These are phyloP conservation scores for Coregonus ussuriensis DNA, from an alignment of 2,797 vertebrate genomes.

Conservation along the genomic window DNA sequence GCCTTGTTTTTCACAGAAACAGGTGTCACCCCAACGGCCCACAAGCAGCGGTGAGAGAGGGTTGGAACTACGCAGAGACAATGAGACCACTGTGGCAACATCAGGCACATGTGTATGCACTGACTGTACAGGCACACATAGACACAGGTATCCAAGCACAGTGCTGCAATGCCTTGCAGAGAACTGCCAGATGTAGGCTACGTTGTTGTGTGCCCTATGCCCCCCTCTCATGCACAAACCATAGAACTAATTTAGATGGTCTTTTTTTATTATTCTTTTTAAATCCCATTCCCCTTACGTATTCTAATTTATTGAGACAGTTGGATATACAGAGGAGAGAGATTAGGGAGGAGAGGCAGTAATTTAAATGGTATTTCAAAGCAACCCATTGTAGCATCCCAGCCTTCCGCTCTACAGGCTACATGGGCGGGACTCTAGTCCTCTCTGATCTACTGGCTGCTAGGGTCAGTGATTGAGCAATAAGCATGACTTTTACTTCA, in stretches of 20 bases:
- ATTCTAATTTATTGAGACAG: not conserved
- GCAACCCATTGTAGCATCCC: not conserved
- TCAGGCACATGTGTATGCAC: not conserved
- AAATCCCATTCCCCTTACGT: not conserved
- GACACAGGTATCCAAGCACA: slow-evolving; percentile 21
- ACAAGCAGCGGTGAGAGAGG: not conserved
- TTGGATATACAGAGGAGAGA: not conserved
- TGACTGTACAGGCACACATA: not conserved
- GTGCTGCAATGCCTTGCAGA: not conserved
- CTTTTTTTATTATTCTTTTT: too few relatives aligned
- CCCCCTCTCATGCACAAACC: not conserved
- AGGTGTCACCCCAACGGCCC: not conserved
- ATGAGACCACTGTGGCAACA: not conserved
- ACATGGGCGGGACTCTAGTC: not conserved
- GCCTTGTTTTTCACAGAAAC: slow-evolving; percentile 7
- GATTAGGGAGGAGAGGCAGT: not conserved
- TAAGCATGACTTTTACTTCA: not conserved
- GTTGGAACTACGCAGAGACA: not conserved
- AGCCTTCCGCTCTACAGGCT: not conserved
- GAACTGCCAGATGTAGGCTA: not conserved
- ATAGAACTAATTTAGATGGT: not conserved
- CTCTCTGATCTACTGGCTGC: not conserved
- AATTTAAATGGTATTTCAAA: not conserved
- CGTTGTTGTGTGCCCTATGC: not conserved
- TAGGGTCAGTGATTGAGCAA: slow-evolving; percentile 8